Conservation (phyloP, 2,113 vertebrate genomes). For the Mionectes macconnelli region DNA sequence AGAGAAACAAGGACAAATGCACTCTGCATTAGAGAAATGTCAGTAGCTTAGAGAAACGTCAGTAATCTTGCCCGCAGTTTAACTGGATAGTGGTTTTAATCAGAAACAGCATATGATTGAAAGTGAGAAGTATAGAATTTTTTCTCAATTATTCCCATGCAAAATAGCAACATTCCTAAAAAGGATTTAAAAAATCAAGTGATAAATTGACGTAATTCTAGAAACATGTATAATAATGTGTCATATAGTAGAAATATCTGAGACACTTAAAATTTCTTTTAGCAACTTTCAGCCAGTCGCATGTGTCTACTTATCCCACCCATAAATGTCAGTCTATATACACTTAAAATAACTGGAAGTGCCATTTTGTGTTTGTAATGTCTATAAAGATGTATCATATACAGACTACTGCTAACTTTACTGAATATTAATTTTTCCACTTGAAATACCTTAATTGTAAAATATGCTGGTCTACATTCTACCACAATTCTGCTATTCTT, state of each 20-base stretch:
- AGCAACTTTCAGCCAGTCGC: background rate
- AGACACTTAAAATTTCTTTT: background rate
- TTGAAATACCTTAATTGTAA: background rate
- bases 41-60: background rate
- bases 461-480: background rate
- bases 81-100: background rate
- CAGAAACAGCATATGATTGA: background rate
- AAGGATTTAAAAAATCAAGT: background rate
- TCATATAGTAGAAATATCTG: too few relatives aligned
- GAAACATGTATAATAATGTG: background rate
- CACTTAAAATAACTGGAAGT: background rate
- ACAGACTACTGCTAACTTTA: background rate
- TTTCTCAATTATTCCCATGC: background rate
- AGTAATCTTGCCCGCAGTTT: background rate
- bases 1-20: background rate
- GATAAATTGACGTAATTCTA: background rate
- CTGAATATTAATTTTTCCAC: background rate
- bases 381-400: background rate
- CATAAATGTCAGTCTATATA: background rate
- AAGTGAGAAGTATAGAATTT: background rate
- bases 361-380: background rate
- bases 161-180: background rate
- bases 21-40: background rate
- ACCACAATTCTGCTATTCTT: background rate
- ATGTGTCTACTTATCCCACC: background rate